Conservation (phyloP, 2,113 vertebrate species). For the Etheostoma spectabile region DNA sequence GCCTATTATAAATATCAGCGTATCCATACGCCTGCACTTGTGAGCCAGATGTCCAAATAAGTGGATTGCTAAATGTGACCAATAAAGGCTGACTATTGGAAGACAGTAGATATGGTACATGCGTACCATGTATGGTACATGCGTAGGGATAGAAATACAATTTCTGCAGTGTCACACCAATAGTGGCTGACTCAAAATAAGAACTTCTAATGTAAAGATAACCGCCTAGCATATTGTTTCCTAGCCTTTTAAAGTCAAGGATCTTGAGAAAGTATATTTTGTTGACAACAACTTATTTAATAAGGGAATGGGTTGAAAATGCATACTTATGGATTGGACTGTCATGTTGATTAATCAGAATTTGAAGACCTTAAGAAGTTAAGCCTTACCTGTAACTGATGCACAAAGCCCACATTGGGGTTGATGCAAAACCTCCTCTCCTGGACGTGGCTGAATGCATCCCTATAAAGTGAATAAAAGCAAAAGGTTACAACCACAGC, state of each 20-base stretch:
- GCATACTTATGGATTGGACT: background rate
- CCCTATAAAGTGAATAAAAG: slow-evolving; percentile 80
- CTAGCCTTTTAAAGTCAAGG: background rate
- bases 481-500: background rate
- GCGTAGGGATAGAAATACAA: background rate
- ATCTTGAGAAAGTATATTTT: background rate
- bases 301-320: too few relatives aligned
- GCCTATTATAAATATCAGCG: too few relatives aligned
- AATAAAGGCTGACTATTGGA: background rate
- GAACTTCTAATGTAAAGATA: background rate
- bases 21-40: background rate
- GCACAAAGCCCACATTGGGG: slow-evolving; percentile 98
- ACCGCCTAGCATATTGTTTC: too few relatives aligned
- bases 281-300: background rate
- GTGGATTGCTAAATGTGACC: background rate
- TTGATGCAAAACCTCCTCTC: slow-evolving; percentile 99
- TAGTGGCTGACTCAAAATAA: background rate
- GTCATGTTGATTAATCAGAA: background rate
- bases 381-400: slow-evolving; percentile 93
- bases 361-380: too few relatives aligned
- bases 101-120: background rate
- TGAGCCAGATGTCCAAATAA: too few relatives aligned
- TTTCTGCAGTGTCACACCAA: background rate
- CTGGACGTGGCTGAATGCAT: slow-evolving; percentile 98
- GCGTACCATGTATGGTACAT: too few relatives aligned